Base-by-base conservation (phyloP, 2,888 invertebrate species). In the Himalopsyche tibetana region DNA sequence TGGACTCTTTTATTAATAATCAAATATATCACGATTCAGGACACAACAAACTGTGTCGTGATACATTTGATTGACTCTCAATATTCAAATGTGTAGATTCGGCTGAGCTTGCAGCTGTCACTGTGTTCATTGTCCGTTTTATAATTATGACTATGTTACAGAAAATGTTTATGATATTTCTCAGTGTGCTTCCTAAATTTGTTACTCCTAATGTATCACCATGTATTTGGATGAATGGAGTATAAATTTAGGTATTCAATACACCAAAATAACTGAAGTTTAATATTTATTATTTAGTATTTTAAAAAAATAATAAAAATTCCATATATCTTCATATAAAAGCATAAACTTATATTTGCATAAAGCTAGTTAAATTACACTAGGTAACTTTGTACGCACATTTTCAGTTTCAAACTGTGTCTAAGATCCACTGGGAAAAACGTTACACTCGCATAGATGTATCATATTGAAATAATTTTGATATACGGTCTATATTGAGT, bases 401-500 rank as follows among this genome's bases (percentile, higher is more conserved):
- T 63, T 63, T 15, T 19, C 4, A 63, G 63, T 56, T 17, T 56
- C 4, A 19, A 56, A 56, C 56, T n/a, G 17, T 19, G 63, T 63
- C 19, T 19, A 63, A 19, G 19, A 63, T 63, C 63, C 63, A 63
- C 63, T 63, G 63, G 63, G 63, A 28, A 63, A 5, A 19, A 28
- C 11, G 28, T 63, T 19, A 5, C n/a, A 63, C 19, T 63, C 63
- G 11, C 28, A 6, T 19, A 63, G 9, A 63, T 15, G 19, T 56
- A n/a, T 56, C 1, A 0, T 56, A 56, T 56, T 56, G n/a, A 56
- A 56, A 56, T n/a, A 56, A 17, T 56, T n/a, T n/a, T 5, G 6
- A 56, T 56, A 2, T 9, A n/a, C 9, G 28, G 28, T 5, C 28
- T 42, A 80, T 83, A 88, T 83, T 4, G 86, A 51, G 85, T 95